Evolutionary conservation across 2,113 vertebrate genomes (phyloP).

Genomic region (Datnioides undecimradiatus): DNA sequence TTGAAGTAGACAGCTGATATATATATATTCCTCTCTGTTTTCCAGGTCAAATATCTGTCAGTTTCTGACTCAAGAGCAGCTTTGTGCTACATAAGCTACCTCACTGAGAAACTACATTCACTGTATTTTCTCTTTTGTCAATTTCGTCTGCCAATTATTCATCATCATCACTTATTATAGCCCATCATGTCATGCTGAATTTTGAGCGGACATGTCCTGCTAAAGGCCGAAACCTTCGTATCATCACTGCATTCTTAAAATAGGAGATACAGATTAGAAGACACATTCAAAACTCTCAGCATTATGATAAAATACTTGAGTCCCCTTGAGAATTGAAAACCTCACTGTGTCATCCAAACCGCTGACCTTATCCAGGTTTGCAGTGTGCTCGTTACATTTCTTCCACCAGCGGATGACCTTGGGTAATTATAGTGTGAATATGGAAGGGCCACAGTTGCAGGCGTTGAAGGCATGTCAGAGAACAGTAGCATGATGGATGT

Average conservation of each 20-base stretch:
- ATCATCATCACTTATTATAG: background rate
- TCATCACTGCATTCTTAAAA: background rate
- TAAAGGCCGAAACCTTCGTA: background rate
- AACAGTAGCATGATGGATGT: background rate
- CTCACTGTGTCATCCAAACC: background rate
- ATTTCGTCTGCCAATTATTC: background rate
- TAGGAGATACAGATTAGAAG: background rate
- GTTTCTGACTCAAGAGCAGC: slow-evolving; percentile 30
- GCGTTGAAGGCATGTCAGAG: background rate
- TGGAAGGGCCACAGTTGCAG: background rate
- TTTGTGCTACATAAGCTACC: slow-evolving; percentile 7
- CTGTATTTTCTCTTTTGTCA: background rate
- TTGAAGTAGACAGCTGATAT: slow-evolving; percentile 29
- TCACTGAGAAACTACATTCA: slow-evolving; percentile 8
- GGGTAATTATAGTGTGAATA: background rate
- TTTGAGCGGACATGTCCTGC: background rate
- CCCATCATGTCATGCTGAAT: background rate
- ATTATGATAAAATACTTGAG: background rate
- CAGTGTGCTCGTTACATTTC: slow-evolving; percentile 5
- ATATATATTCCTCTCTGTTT: slow-evolving; percentile 34
- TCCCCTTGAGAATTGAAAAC: slow-evolving; percentile 1
- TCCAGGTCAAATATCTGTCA: slow-evolving; percentile 42
- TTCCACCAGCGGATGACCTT: background rate
- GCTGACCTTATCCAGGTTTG: background rate
- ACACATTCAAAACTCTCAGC: background rate